phyloP scores from a whole-genome alignment of 35 echinoderm and acorn worm species.

The Lytechinus variegatus region DNA sequence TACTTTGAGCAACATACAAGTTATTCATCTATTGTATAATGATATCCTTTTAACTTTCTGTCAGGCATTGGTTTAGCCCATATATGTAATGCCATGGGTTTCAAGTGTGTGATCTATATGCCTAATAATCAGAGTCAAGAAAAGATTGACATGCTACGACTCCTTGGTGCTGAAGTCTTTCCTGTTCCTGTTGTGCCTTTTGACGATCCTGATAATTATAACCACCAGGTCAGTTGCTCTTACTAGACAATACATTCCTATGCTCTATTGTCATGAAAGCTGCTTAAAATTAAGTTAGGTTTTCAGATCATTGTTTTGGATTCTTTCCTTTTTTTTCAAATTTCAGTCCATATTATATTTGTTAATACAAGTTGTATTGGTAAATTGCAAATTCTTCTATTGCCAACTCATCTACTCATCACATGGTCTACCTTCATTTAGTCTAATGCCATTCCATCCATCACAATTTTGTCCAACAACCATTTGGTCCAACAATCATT shows the following conservation, averaged over 20 bases:
- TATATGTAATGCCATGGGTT: slow-evolving; percentile 96
- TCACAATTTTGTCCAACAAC: too few relatives aligned
- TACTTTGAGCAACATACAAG: too few relatives aligned
- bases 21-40: background rate
- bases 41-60: background rate
- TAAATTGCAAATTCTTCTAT: too few relatives aligned
- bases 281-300: too few relatives aligned
- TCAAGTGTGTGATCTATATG: slow-evolving; percentile 94
- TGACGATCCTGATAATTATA: slow-evolving; percentile 86
- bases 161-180: slow-evolving; percentile 80
- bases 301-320: background rate
- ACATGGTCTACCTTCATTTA: too few relatives aligned
- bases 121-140: slow-evolving; percentile 92
- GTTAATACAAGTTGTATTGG: too few relatives aligned
- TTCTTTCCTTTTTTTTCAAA: background rate
- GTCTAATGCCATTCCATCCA: too few relatives aligned
- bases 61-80: slow-evolving; percentile 94
- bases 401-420: too few relatives aligned
- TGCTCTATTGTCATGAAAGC: background rate
- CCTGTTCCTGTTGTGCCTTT: slow-evolving; percentile 89
- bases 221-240: slow-evolving; percentile 78
- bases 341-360: background rate
- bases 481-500: too few relatives aligned
- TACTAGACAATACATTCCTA: background rate
- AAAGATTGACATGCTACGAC: slow-evolving; percentile 79